phyloP scores from a whole-genome alignment of 2,113 vertebrate species.

The Eclectus roratus region DNA sequence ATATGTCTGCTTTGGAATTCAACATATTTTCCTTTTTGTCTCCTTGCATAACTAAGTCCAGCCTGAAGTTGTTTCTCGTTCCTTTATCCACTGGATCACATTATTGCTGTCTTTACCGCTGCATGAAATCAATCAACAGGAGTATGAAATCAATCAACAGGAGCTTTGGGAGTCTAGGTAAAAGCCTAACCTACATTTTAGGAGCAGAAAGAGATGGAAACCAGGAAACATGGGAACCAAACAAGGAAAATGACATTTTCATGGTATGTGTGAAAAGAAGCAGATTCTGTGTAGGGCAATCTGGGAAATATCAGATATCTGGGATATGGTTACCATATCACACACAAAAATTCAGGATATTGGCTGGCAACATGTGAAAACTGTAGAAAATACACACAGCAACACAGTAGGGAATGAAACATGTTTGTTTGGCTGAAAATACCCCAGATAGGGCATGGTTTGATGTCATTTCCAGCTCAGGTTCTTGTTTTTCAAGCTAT shows the following conservation, averaged over 20 bases:
- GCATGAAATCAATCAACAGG: not conserved
- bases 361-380: not conserved
- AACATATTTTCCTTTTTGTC: not conserved
- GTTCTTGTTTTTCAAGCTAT: not conserved
- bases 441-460: not conserved
- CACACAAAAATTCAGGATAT: not conserved
- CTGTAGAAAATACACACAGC: not conserved
- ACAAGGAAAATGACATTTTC: not conserved
- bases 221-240: not conserved
- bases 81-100: not conserved
- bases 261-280: not conserved
- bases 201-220: not conserved
- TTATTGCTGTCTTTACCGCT: not conserved
- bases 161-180: not conserved
- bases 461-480: not conserved
- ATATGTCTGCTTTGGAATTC: not conserved
- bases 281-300: not conserved
- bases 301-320: not conserved
- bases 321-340: rapidly evolving
- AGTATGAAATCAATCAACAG: not conserved
- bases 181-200: not conserved
- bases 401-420: not conserved
- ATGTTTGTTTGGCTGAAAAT: not conserved
- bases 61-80: not conserved
- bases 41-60: not conserved